Evolutionary conservation across 2,888 invertebrate genomes (phyloP).

Genomic region (Thymelicus acteon): DNA sequence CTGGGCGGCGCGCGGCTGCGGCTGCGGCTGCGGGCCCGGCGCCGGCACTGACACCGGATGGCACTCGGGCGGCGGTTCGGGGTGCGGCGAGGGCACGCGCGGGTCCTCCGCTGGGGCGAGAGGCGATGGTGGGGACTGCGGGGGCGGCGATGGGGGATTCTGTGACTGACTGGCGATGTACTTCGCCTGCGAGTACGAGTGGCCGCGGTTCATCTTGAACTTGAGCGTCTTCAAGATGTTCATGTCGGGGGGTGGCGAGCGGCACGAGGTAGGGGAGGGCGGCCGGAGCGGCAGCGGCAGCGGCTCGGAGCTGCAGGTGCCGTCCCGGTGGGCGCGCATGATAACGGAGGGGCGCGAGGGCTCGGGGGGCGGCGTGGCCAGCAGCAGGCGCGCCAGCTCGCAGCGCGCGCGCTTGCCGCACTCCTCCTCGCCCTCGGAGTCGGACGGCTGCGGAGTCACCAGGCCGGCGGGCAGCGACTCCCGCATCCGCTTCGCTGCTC

Average conservation of each 20-base stretch:
- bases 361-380: slow-evolving; percentile 85
- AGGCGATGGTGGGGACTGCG: slow-evolving; percentile 44
- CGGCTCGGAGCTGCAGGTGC: slow-evolving; percentile 86
- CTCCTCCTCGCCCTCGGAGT: slow-evolving; percentile 90
- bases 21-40: slow-evolving; percentile 47
- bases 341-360: slow-evolving; percentile 89
- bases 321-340: slow-evolving; percentile 93
- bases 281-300: slow-evolving; percentile 56
- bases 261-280: neutral
- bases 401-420: slow-evolving; percentile 73
- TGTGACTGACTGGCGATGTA: slow-evolving; percentile 79
- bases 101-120: slow-evolving; percentile 55
- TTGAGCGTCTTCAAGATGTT: slow-evolving; percentile 89
- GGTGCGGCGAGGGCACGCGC: slow-evolving; percentile 63
- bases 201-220: slow-evolving; percentile 89
- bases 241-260: slow-evolving; percentile 60
- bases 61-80: slow-evolving; percentile 52
- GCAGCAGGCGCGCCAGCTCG: slow-evolving; percentile 82
- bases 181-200: slow-evolving; percentile 86
- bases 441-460: slow-evolving; percentile 94
- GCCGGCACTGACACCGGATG: slow-evolving; percentile 46
- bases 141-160: slow-evolving; percentile 48
- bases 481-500: slow-evolving; percentile 66
- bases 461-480: slow-evolving; percentile 70
- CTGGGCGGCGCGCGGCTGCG: slow-evolving; percentile 43